phyloP scores from a whole-genome alignment of 2,888 invertebrate species.

The Pseudoips prasinana region DNA sequence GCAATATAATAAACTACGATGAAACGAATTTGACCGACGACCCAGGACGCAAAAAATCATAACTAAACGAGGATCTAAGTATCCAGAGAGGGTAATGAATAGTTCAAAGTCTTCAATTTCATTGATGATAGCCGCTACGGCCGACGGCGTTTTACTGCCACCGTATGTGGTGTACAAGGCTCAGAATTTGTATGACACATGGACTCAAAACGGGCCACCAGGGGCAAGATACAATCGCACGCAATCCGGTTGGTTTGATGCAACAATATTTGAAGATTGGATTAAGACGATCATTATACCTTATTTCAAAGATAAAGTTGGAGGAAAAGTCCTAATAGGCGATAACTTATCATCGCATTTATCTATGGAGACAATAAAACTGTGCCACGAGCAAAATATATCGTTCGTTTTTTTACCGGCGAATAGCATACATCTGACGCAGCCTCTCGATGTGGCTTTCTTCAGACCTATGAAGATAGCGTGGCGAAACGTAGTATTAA shows the following conservation, averaged over 20 bases:
- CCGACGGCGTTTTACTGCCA: conserved; percentile 29
- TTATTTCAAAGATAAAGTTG: conserved; percentile 17
- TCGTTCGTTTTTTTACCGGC: conserved; percentile 10
- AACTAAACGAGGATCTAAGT: conserved; percentile 34
- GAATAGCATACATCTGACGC: no score
- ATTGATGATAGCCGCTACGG: conserved; percentile 48
- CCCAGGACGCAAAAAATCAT: conserved; percentile 22
- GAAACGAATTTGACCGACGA: conserved; percentile 20
- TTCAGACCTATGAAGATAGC: no score
- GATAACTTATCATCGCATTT: conserved; percentile 16
- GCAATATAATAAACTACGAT: conserved; percentile 17
- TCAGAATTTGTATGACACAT: conserved; percentile 48
- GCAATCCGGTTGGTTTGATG: conserved; percentile 46
- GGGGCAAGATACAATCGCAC: conserved; percentile 30
- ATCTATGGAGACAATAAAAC: conserved; percentile 7
- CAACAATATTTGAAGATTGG: conserved; percentile 28
- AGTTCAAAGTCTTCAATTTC: conserved; percentile 40
- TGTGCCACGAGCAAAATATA: conserved; percentile 10
- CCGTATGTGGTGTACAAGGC: conserved; percentile 52
- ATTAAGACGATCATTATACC: conserved; percentile 20
- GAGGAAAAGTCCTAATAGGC: conserved; percentile 11
- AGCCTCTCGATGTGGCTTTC: no score
- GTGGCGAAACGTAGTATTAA: conserved; percentile 15
- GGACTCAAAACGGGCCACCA: conserved; percentile 48
- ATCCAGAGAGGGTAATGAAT: conserved; percentile 44